Conservation (phyloP, 2,888 invertebrate genomes). For the Lepidocyrtinus sp. region DNA sequence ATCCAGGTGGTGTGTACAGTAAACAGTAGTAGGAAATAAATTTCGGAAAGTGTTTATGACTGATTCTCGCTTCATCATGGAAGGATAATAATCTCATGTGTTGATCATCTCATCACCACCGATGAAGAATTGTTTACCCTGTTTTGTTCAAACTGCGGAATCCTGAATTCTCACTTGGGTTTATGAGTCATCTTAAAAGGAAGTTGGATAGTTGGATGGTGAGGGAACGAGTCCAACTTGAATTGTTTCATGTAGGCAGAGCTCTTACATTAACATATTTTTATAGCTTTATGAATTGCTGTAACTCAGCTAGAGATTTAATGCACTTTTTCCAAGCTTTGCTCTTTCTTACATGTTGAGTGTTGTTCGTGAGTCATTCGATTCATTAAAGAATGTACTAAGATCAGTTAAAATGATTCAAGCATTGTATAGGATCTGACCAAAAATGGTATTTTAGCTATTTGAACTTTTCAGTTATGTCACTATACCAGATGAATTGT, state of each 20-base stretch:
- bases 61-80: conserved; percentile 10
- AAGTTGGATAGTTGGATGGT: neutral
- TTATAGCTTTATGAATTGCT: neutral
- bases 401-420: neutral
- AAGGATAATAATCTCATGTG: neutral
- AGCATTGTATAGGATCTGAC: neutral
- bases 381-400: neutral
- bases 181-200: neutral
- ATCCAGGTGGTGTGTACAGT: no score
- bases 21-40: no score
- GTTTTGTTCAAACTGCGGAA: neutral
- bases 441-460: conserved; percentile 1
- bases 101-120: conserved; percentile 6
- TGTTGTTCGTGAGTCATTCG: conserved; percentile 5
- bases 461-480: conserved; percentile 13
- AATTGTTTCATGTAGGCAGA: neutral
- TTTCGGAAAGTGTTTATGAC: neutral
- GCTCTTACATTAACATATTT: conserved; percentile 6
- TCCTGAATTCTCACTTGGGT: no score
- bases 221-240: neutral
- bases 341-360: neutral
- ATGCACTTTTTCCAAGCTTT: neutral
- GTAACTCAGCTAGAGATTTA: neutral
- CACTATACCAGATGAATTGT: no score
- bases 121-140: neutral